Percentiles rank a stretch among this genome's conserved stretches.
phyloP scores from a whole-genome alignment of 2,888 invertebrate genomes.

The Eilema depressum region DNA sequence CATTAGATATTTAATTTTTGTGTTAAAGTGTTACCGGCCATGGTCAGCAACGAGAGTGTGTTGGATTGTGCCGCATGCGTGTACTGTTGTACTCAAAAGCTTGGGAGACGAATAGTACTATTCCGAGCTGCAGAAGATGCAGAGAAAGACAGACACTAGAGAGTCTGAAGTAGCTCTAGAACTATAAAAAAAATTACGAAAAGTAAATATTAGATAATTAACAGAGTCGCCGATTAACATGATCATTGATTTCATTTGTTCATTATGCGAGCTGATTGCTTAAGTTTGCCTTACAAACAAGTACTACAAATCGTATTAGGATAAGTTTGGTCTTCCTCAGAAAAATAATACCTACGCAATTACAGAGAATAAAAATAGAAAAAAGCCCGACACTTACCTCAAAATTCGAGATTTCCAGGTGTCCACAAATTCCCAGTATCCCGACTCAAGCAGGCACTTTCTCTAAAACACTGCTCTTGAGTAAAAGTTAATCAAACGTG shows the following conservation, averaged over 20 bases:
- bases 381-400: neutral
- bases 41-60: neutral
- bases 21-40: neutral
- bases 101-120: neutral
- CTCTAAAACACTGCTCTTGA: slow-evolving; percentile 65
- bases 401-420: slow-evolving; percentile 12
- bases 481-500: slow-evolving; percentile 84
- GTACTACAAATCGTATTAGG: neutral
- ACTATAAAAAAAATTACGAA: too few species aligned
- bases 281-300: neutral
- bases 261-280: too few species aligned
- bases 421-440: slow-evolving; percentile 39
- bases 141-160: too few species aligned
- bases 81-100: neutral
- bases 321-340: neutral
- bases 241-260: too few species aligned
- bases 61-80: neutral
- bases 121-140: too few species aligned
- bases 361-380: neutral
- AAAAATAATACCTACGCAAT: neutral
- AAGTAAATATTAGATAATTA: too few species aligned
- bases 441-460: slow-evolving; percentile 52
- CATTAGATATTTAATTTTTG: neutral
- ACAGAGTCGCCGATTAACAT: too few species aligned
- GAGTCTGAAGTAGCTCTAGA: too few species aligned